These are phyloP conservation scores for Oreotrochilus melanogaster DNA, from an alignment of 2,113 vertebrate species.

Conservation along the genomic window DNA sequence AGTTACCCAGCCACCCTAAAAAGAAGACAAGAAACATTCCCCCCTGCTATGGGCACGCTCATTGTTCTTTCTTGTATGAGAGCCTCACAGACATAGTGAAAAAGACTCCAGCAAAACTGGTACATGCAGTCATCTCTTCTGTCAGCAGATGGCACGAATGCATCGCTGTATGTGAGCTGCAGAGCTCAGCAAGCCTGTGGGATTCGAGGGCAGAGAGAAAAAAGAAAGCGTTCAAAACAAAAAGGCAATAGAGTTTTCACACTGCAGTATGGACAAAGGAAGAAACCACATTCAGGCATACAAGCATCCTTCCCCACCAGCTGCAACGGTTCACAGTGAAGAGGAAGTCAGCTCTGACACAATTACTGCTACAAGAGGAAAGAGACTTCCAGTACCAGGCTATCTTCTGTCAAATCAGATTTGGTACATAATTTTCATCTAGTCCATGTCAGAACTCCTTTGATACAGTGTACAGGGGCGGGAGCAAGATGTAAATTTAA, in stretches of 20 bases:
- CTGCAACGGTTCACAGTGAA: background rate
- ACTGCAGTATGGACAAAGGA: background rate
- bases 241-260: background rate
- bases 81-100: rapidly evolving
- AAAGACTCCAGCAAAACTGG: rapidly evolving
- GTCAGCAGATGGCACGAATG: conserved; percentile 49
- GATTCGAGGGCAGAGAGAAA: background rate
- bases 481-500: background rate
- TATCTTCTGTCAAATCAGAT: background rate
- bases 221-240: background rate
- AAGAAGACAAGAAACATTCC: background rate
- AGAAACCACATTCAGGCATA: background rate
- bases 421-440: background rate
- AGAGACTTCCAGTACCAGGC: background rate
- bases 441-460: background rate
- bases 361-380: rapidly evolving
- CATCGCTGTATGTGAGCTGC: background rate
- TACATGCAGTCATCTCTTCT: background rate
- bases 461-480: rapidly evolving
- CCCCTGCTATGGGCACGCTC: rapidly evolving
- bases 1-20: background rate
- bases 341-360: background rate
- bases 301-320: background rate
- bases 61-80: rapidly evolving
- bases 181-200: background rate